Evolutionary conservation across 2,888 invertebrate species (phyloP), one percentile per base, ranked within the genome.

Genomic region (Maniola hyperantus): DNA sequence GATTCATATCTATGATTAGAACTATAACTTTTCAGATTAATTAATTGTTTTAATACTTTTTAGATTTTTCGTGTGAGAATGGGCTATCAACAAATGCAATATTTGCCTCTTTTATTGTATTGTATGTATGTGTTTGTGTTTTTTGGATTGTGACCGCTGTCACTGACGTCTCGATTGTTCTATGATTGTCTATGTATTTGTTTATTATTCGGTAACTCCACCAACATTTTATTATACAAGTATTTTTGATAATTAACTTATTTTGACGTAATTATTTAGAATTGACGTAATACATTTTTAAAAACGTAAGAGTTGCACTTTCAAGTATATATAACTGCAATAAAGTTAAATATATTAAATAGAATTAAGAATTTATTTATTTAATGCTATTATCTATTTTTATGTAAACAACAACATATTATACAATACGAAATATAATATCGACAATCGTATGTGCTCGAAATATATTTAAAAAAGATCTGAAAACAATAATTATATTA

Each of bases 41-140:
- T 26, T 26, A 26, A 26, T 39, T 4, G 11, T 39, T 39, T 11
- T 39, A 39, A 10, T 8, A 18, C 8, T 18, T 18, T 26, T 51
- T 51, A 11, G 7, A 48, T 26, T 13, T 26, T 51, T 11, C 50
- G 50, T 20, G 50, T 26, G 26, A 51, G 26, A 51, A 51, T 51
- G 50, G 50, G 48, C 18, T 50, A 46, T 8, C 48, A 4, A 15
- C 8, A 5, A 18, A 18, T 46, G 6, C 15, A 46, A 15, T 46
- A 46, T 6, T 36, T 13, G 8, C 11, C 20, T 26, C 6, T 18
- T 58, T 42, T 26, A 4, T 18, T 44, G n/a, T 13, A 54, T 36
- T 15, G 15, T 39, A 15, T 61, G 50, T 61, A 15, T 10, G 15
- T 60, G 26, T n/a, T 15, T 15, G n/a, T 59, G 42, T 8, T 58